A percentile compares a stretch with the other conserved stretches of the same genome.
These are phyloP conservation scores for Alcedo quadribrachys DNA, from an alignment of 2,797 vertebrate species.

Conservation along the genomic window DNA sequence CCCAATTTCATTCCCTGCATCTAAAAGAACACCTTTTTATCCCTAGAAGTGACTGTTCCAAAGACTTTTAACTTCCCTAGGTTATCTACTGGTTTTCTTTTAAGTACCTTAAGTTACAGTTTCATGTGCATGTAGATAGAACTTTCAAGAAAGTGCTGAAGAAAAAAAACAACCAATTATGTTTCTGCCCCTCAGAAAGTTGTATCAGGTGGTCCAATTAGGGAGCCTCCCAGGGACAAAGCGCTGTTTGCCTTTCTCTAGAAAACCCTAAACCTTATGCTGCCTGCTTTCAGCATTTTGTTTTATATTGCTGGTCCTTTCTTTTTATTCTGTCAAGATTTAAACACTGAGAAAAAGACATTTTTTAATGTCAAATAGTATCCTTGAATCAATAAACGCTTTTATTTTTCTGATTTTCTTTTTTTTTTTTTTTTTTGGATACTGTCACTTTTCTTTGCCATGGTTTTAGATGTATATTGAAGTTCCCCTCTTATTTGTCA, in stretches of 20 bases:
- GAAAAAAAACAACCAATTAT: neutral
- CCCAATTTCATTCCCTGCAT: neutral
- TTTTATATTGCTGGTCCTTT: neutral
- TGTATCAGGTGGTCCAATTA: accelerated
- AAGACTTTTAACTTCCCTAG: neutral
- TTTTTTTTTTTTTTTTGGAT: neutral
- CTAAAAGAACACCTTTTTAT: neutral
- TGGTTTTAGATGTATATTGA: neutral
- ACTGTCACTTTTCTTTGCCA: neutral
- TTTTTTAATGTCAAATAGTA: neutral
- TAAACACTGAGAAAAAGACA: neutral
- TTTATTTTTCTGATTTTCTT: neutral
- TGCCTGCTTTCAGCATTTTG: neutral
- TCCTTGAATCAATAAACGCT: neutral
- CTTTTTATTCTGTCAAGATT: neutral
- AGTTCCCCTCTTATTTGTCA: neutral
- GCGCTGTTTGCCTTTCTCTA: neutral
- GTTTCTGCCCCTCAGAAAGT: neutral
- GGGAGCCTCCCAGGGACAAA: neutral
- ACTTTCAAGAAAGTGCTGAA: neutral
- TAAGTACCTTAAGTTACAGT: neutral
- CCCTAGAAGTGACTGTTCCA: neutral
- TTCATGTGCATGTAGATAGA: neutral
- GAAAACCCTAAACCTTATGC: neutral
- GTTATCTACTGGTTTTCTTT: neutral